Base-by-base conservation (phyloP, 2,113 vertebrate genomes). In the Ramphastos sulfuratus region DNA sequence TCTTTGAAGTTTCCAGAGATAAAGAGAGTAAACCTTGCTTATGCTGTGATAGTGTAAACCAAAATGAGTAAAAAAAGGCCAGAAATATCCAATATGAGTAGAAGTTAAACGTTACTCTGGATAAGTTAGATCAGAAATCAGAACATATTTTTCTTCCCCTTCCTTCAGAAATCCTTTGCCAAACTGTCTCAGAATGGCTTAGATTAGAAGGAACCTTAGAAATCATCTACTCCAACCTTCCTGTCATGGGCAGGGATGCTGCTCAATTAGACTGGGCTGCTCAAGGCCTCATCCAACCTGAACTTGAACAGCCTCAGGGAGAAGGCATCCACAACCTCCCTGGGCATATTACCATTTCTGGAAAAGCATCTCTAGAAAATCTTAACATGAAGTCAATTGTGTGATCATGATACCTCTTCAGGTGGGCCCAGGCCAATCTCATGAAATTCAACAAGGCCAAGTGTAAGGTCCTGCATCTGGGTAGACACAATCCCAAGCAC, bases 141-240 rank as follows among this genome's bases (percentile, higher is more conserved):
- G 59, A 92, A 27, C 1, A 55, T 0, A 0, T 0, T 24, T 75
- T 75, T 73, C 37, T 73, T 2, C 35, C 8, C 17, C 0, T 55
- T 83, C 37, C 15, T 70, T 10, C 33, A 71, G 50, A 52, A 24
- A 12, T 52, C 50, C 23, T 52, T 52, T 52, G 23, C 23, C 23
- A 52, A 52, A 24, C 50, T 52, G 24, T 52, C 50, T 52, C 9
- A 52, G 50, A 13, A 24, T 13, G 23, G 23, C 48, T 50, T 50
- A 50, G 50, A 5, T 52, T 24, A 10, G 50, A 24, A 52, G 50
- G 23, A 24, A 24, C 12, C 50, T 52, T 24, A 52, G 50, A 52
- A 24, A 52, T 52, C 23, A 52, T 52, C 50, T 52, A 24, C 50
- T 52, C 50, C 46, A 48, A 48, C 46, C 46, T 48, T 12, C 19